A percentile compares a stretch with the other conserved stretches of the same genome.
Conservation (phyloP, 2,888 invertebrate genomes). For the Pecten maximus region DNA sequence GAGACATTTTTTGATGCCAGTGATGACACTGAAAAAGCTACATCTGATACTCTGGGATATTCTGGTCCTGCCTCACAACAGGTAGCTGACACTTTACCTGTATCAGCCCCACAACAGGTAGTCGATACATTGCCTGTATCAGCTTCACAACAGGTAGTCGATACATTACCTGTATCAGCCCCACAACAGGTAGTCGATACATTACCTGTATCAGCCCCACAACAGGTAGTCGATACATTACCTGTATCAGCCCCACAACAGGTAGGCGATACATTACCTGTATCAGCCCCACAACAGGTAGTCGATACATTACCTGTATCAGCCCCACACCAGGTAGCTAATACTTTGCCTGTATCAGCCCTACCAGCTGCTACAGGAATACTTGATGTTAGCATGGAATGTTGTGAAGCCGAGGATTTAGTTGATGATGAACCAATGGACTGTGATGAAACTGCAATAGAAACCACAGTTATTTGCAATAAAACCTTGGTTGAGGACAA, state of each 20-base stretch:
- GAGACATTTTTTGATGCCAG: conserved; percentile 8
- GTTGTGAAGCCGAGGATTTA: neutral
- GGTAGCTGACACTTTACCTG: neutral
- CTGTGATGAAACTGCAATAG: conserved; percentile 47
- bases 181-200: too few relatives aligned
- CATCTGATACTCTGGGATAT: neutral
- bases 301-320: too few relatives aligned
- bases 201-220: too few relatives aligned
- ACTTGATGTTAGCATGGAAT: conserved; percentile 15
- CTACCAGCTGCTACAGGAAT: neutral
- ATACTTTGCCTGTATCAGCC: too few relatives aligned
- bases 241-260: too few relatives aligned
- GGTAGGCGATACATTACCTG: too few relatives aligned
- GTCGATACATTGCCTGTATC: neutral
- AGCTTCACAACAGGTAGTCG: neutral
- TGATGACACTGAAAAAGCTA: neutral
- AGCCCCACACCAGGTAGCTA: too few relatives aligned
- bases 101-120: neutral
- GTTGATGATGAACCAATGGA: conserved; percentile 54
- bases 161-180: neutral
- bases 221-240: too few relatives aligned
- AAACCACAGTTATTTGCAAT: neutral
- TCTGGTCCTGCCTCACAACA: neutral
- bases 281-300: too few relatives aligned
- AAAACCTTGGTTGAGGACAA: neutral